phyloP scores from a whole-genome alignment of 1,140 invertebrate species.

The Meteorus sp. region DNA sequence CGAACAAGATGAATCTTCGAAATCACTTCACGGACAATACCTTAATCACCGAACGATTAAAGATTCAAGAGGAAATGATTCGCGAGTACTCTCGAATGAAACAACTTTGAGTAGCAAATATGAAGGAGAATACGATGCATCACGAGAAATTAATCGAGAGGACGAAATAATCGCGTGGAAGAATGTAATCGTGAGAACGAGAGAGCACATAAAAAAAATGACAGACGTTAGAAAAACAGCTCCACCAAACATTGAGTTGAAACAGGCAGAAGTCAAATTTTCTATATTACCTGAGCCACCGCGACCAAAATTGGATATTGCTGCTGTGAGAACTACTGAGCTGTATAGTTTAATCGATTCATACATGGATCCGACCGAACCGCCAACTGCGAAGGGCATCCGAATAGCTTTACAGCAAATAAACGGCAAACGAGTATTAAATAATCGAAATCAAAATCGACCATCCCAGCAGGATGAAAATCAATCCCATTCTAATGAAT shows the following conservation, averaged over 20 bases:
- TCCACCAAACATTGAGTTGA: not conserved
- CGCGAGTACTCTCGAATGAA: not conserved
- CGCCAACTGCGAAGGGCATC: not conserved
- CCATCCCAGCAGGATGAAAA: too few species aligned
- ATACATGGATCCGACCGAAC: not conserved
- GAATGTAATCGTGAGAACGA: conserved; percentile 29
- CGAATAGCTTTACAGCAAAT: not conserved
- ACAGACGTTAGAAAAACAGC: too few species aligned
- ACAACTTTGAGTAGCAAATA: too few species aligned
- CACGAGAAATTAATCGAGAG: not conserved
- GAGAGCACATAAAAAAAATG: not conserved
- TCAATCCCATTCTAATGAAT: not conserved
- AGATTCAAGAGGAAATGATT: not conserved
- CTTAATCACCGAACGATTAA: not conserved
- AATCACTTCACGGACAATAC: not conserved
- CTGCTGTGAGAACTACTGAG: conserved; percentile 17
- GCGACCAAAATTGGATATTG: conserved; percentile 32
- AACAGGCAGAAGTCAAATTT: conserved; percentile 16
- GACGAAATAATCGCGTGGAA: conserved; percentile 38
- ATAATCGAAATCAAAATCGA: too few species aligned
- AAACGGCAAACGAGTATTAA: not conserved
- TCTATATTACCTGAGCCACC: conserved; percentile 44
- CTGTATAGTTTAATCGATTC: not conserved
- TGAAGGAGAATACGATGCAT: conserved; percentile 34
- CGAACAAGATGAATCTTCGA: not conserved